Percentiles rank a stretch among this genome's conserved stretches.
phyloP scores from a whole-genome alignment of 2,113 vertebrate species.

The Rhynchomys soricoides region DNA sequence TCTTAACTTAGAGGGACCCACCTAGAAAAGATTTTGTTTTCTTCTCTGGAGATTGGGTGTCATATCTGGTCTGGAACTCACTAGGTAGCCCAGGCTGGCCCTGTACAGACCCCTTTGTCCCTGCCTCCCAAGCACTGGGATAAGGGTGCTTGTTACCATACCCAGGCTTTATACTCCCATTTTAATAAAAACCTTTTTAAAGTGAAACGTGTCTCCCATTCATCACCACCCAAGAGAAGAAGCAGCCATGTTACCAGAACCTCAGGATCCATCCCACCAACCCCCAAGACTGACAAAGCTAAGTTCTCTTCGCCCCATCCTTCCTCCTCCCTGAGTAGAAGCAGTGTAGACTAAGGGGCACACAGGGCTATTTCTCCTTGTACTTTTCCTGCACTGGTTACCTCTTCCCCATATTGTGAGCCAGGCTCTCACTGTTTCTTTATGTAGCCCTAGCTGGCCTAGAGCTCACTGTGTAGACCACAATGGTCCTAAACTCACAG shows the following conservation, averaged over 20 bases:
- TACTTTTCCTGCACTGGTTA: background rate
- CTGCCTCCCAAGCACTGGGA: background rate
- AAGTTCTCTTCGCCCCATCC: background rate
- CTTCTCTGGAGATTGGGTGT: background rate
- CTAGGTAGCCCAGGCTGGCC: background rate
- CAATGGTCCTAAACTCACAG: background rate
- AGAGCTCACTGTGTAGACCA: background rate
- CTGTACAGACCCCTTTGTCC: background rate
- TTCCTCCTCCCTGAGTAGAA: background rate
- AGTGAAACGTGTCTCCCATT: background rate
- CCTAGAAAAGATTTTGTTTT: background rate
- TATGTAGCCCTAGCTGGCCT: background rate
- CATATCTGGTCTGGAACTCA: background rate
- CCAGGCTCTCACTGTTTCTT: background rate
- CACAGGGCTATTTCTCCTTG: background rate
- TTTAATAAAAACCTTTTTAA: background rate
- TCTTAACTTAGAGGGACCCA: slow-evolving; percentile 7
- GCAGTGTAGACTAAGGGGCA: slow-evolving; percentile 11
- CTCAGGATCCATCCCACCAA: background rate
- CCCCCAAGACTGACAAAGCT: background rate
- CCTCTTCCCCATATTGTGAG: background rate
- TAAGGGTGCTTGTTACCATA: background rate
- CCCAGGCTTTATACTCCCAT: background rate
- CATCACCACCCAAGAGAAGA: background rate
- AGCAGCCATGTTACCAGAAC: background rate